Evolutionary conservation across 1,140 invertebrate genomes (phyloP).

Genomic region (Littorina saxatilis): DNA sequence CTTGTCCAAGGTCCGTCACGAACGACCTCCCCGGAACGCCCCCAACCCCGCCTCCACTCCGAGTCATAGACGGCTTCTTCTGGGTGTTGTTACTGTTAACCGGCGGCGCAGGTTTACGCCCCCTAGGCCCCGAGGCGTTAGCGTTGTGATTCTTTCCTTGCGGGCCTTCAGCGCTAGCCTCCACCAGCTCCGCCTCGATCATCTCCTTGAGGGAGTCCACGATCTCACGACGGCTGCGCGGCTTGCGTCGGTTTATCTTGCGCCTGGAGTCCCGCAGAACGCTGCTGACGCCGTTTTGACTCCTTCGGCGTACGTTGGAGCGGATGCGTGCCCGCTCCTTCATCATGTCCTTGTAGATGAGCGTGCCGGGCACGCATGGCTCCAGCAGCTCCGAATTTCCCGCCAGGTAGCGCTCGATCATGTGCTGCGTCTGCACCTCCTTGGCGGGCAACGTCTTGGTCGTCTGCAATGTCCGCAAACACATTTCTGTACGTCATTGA

Average conservation of each 20-base stretch:
- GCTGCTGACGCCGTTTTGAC: constrained; percentile 22
- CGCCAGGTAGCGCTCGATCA: constrained; percentile 62
- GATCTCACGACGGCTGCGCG: constrained; percentile 65
- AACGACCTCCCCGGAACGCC: no score
- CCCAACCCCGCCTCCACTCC: no score
- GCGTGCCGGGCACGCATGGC: constrained; percentile 55
- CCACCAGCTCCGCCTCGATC: constrained; percentile 64
- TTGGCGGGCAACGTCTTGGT: constrained; percentile 60
- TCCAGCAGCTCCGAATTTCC: constrained; percentile 58
- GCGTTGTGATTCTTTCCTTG: neutral
- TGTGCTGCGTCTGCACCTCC: constrained; percentile 61
- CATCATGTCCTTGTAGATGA: constrained; percentile 70
- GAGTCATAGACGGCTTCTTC: neutral
- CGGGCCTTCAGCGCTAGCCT: neutral
- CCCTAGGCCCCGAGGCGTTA: neutral
- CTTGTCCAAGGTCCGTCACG: neutral
- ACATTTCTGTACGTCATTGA: no score
- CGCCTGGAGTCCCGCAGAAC: constrained; percentile 33
- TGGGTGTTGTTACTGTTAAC: neutral
- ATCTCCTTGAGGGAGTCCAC: constrained; percentile 62
- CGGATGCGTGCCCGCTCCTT: constrained; percentile 63
- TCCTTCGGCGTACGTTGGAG: constrained; percentile 45
- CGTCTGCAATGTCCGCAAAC: neutral
- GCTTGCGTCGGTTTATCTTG: constrained; percentile 47
- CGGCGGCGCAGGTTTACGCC: neutral